Evolutionary conservation across 2,888 invertebrate species (phyloP), one percentile per base, ranked within the genome.

Genomic region (Diarsia brunnea): DNA sequence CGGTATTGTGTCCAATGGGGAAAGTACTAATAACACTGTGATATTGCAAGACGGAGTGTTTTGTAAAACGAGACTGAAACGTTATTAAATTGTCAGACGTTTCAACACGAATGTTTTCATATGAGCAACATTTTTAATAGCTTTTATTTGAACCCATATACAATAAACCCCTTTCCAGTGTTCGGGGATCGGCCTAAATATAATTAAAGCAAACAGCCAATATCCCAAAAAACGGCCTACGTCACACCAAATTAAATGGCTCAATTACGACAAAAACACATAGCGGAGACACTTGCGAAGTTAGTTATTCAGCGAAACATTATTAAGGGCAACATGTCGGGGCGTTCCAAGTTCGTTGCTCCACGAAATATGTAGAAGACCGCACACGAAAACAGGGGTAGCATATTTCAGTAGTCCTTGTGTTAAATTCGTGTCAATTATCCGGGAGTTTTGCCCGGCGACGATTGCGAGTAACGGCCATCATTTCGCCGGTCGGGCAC

Each of bases 361-460:
- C 85, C 87, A 82, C 83, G 81, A 89, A 89, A 89, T 89, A 89
- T 85, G 88, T 87, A 76, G 84, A 86, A 86, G 87, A 87, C 83
- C 82, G 76, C 82, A 85, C 86, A 85, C 79, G 86, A 88, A 89
- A 89, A 91, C 89, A 87, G 87, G 79, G 87, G 86, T 53, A 89
- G 82, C 87, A 89, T 91, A 92, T 91, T 90, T 89, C 90, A 89
- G 87, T 85, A 84, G 91, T 91, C 92, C 89, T 94, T 93, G 89
- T 93, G 90, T 89, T 91, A 92, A 93, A 95, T 94, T 92, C 91
- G 91, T 94, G 95, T 95, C 95, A 95, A 95, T 95, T 95, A 95
- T 94, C 93, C 92, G 90, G 90, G 94, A 93, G 93, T 94, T 95
- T 94, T 91, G 92, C 92, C 92, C 87, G 88, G 89, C 93, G 92